phyloP scores from a whole-genome alignment of 2,113 vertebrate genomes.

The Engystomops pustulosus region DNA sequence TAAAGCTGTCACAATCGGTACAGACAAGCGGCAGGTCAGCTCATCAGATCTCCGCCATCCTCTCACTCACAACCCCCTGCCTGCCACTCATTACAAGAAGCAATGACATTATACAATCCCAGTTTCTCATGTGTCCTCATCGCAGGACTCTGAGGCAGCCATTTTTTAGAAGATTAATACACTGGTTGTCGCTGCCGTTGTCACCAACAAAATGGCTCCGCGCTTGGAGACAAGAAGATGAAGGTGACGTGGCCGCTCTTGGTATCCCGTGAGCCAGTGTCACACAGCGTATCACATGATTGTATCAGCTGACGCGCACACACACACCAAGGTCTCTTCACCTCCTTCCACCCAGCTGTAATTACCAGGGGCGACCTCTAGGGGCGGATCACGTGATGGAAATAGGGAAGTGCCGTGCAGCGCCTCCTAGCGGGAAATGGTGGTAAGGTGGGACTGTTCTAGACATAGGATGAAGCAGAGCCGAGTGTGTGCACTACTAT shows the following conservation, averaged over 20 bases:
- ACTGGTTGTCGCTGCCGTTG: no score
- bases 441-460: neutral
- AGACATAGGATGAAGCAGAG: neutral
- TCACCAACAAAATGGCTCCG: neutral
- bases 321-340: neutral
- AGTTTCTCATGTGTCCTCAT: neutral
- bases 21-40: neutral
- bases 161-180: neutral
- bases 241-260: neutral
- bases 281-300: constrained; percentile 43
- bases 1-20: neutral
- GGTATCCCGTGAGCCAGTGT: neutral
- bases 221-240: neutral
- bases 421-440: neutral
- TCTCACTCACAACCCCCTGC: constrained; percentile 5
- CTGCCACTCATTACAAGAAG: neutral
- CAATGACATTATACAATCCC: no score
- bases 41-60: constrained; percentile 50
- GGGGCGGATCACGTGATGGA: neutral
- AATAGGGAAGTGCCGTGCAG: neutral
- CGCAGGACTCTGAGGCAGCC: neutral
- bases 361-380: neutral
- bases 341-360: neutral
- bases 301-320: constrained; percentile 42
- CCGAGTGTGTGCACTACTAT: no score